Base-by-base conservation (phyloP, 2,797 vertebrate species). In the Pangasius macronema region DNA sequence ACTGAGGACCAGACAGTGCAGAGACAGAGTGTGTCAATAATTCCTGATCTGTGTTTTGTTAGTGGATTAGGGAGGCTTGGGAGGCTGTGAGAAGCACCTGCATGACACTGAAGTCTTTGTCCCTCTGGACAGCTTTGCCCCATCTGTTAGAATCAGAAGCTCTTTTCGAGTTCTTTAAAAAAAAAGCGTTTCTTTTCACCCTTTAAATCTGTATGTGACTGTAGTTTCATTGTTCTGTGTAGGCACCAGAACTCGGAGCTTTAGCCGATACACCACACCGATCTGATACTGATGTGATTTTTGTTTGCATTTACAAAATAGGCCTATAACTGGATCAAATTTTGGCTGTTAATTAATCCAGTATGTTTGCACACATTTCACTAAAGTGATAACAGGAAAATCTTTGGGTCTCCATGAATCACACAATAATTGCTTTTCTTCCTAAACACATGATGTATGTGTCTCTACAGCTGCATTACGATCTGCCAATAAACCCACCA, bases 1-100 rank as follows among this genome's bases (percentile, higher is more conserved):
- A 94, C 93, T 94, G 92, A 90, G 86, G 75, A 63, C 89, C 89
- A 91, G 92, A 91, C 93, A 89, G 81, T 87, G 73, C 91, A 55
- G 87, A 92, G 91, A 89, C 88, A 90, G 86, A 88, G 89, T 87
- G 75, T 94, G 93, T 95, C 94, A 94, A 91, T 92, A 94, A 92
- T 93, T 91, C 91, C 91, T 92, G 91, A 93, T 94, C 88, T 53
- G 88, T 94, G 94, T 95, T 95, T 95, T 93, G 91, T 92, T 93
- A 93, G 90, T 87, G 91, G 94, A 94, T 95, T 95, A 94, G 87
- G 68, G 85, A 87, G 88, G 51, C 86, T 85, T 85, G 90, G 91
- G 91, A 84, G 92, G 92, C 92, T 92, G 92, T 93, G 91, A 93
- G 92, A 93, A 88, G 89, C 72, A 91, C 89, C 91, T 92, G 90